Conservation (phyloP, 2,888 invertebrate genomes). For the Lasius fuliginosus region DNA sequence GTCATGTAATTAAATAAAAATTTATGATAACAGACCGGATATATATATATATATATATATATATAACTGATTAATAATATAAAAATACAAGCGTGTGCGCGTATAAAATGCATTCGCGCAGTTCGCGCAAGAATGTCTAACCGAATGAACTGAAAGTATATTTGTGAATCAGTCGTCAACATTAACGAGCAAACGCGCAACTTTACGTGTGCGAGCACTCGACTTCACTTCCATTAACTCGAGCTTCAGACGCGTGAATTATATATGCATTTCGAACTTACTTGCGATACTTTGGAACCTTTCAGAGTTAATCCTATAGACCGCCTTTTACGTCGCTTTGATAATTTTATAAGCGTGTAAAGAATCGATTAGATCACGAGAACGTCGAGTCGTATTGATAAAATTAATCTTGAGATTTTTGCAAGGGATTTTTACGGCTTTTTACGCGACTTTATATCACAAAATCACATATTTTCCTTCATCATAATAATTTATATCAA, state of each 20-base stretch:
- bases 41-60: neutral
- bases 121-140: neutral
- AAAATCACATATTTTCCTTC: neutral
- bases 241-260: constrained; percentile 64
- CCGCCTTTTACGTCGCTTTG: neutral
- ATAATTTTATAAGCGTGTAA: neutral
- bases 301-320: constrained; percentile 36
- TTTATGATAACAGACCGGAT: neutral
- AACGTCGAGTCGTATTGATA: neutral
- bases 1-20: neutral
- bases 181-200: constrained; percentile 57
- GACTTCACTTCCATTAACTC: constrained; percentile 63
- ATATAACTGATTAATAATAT: neutral
- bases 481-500: neutral
- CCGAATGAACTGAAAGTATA: constrained; percentile 40
- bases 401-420: neutral
- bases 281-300: constrained; percentile 57
- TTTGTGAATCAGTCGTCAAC: constrained; percentile 52
- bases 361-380: constrained; percentile 23
- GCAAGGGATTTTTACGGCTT: neutral
- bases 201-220: constrained; percentile 59
- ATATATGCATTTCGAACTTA: constrained; percentile 55
- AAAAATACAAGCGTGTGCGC: neutral
- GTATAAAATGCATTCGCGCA: neutral
- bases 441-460: neutral